phyloP scores from a whole-genome alignment of 2,888 invertebrate genomes.

The Patella caerulea region DNA sequence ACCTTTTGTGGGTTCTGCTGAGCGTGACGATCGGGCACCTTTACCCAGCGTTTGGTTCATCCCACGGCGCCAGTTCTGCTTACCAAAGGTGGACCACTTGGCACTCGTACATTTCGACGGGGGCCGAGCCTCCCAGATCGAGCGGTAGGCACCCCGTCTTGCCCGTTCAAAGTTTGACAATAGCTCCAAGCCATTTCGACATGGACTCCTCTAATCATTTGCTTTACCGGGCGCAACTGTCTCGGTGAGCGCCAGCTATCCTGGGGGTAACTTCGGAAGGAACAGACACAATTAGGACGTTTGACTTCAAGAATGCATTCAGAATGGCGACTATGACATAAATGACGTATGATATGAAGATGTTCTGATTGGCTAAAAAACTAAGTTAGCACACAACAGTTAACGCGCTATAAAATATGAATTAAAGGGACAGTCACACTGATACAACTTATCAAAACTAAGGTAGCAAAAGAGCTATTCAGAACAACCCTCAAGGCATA shows the following conservation, averaged over 20 bases:
- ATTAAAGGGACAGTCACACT: no score
- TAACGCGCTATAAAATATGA: background rate
- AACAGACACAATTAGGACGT: background rate
- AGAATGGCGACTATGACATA: background rate
- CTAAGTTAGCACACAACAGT: background rate
- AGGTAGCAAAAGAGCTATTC: no score
- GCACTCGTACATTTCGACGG: slow-evolving; percentile 71
- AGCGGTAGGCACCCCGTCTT: no score
- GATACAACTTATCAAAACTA: background rate
- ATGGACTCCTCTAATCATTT: no score
- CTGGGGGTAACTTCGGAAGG: background rate
- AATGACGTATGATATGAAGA: background rate
- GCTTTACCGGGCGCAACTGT: no score
- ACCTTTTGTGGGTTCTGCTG: no score
- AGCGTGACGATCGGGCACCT: no score
- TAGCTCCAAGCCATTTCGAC: no score
- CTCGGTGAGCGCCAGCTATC: no score
- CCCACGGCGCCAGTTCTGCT: slow-evolving; percentile 86
- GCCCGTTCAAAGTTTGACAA: no score
- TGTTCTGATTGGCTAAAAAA: background rate
- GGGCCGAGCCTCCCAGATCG: no score
- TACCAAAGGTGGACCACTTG: slow-evolving; percentile 83
- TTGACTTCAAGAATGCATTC: background rate
- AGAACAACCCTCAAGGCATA: no score
- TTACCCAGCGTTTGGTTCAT: slow-evolving; percentile 69